Evolutionary conservation across 2,797 vertebrate genomes (phyloP).

Genomic region (Orientallactaga sibirica): DNA sequence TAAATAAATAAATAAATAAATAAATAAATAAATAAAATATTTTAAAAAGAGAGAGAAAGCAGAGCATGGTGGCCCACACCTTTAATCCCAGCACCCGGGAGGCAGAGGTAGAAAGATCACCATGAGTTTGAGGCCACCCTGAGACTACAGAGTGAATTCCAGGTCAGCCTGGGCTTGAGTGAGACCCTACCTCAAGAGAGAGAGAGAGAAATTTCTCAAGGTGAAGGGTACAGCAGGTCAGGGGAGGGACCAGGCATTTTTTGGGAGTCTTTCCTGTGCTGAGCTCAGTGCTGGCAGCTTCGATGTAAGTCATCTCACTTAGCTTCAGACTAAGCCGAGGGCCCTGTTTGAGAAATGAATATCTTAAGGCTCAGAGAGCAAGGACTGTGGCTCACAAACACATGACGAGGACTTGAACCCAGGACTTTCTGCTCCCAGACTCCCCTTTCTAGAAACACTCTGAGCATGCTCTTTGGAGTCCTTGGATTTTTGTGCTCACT

Average conservation of each 20-base stretch:
- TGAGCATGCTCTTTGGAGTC: neutral
- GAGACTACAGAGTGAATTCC: no score
- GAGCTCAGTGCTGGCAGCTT: neutral
- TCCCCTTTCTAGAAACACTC: neutral
- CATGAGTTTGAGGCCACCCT: no score
- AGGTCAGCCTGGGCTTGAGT: no score
- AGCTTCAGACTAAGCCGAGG: conserved; percentile 2
- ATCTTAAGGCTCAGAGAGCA: neutral
- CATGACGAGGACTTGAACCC: neutral
- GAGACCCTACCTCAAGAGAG: no score
- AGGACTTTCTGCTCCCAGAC: neutral
- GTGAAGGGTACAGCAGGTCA: fast-evolving
- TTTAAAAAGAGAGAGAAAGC: no score
- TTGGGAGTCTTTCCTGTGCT: neutral
- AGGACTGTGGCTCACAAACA: neutral
- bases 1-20: no score
- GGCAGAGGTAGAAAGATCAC: no score
- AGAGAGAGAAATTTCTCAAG: neutral
- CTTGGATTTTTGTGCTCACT: neutral
- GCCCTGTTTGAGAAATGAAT: neutral
- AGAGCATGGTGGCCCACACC: no score
- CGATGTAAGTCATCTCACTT: neutral
- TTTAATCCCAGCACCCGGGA: no score
- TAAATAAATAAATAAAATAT: no score
- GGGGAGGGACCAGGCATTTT: neutral